These are phyloP conservation scores for Nymphalis polychloros DNA, from an alignment of 2,888 invertebrate genomes.

Conservation along the genomic window DNA sequence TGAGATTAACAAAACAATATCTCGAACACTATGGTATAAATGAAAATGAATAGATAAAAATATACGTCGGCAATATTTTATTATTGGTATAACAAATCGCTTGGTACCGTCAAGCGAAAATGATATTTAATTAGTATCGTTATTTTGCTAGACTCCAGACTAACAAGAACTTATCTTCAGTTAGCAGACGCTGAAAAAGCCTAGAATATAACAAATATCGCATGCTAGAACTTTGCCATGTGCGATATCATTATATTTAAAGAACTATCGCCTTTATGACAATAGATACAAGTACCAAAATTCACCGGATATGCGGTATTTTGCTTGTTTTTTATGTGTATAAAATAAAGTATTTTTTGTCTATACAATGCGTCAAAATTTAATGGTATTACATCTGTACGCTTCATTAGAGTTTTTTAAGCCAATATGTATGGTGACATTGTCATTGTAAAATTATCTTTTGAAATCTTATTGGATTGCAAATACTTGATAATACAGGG, in stretches of 20 bases:
- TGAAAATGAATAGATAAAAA: too few species aligned
- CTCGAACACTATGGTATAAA: too few species aligned
- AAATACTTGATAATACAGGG: too few species aligned
- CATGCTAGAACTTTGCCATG: slow-evolving; percentile 18
- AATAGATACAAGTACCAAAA: background rate
- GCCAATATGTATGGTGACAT: too few species aligned
- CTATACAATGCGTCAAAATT: too few species aligned
- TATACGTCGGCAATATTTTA: background rate
- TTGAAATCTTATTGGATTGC: too few species aligned
- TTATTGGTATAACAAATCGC: slow-evolving; percentile 62
- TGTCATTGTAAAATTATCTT: too few species aligned
- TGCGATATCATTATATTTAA: slow-evolving; percentile 5
- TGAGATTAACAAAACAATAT: too few species aligned
- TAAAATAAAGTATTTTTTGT: background rate
- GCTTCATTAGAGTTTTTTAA: too few species aligned
- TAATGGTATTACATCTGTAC: too few species aligned
- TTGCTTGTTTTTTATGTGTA: background rate
- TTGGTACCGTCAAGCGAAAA: slow-evolving; percentile 63
- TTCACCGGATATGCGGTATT: background rate
- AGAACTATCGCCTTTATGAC: background rate
- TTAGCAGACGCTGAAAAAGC: slow-evolving; percentile 45
- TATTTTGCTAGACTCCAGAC: slow-evolving; percentile 49
- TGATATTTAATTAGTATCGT: slow-evolving; percentile 67
- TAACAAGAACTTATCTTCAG: slow-evolving; percentile 42
- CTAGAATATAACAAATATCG: slow-evolving; percentile 35